phyloP scores from a whole-genome alignment of 2,888 invertebrate genomes.

The Drosophila borealis region DNA sequence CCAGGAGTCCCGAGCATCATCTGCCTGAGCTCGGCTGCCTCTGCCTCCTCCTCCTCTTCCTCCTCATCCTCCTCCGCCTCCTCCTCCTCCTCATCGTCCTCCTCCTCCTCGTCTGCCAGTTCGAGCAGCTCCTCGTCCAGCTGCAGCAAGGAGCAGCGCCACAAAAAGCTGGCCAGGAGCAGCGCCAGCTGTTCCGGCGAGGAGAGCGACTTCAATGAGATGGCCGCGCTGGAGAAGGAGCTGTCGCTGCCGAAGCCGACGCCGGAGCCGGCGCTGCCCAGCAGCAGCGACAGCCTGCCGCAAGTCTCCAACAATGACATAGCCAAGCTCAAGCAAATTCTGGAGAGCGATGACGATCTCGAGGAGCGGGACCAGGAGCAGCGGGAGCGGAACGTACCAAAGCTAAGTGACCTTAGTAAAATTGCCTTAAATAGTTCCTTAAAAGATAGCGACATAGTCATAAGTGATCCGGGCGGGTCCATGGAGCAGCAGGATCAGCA shows the following conservation, averaged over 20 bases:
- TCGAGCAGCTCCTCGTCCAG: constrained; percentile 48
- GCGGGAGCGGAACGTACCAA: constrained; percentile 75
- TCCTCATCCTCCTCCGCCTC: constrained; percentile 21
- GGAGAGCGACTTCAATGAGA: constrained; percentile 76
- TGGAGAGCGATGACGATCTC: constrained; percentile 75
- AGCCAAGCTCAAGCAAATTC: constrained; percentile 79
- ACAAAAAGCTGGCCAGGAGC: background rate
- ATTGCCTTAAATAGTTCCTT: constrained; percentile 85
- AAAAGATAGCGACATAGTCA: constrained; percentile 61
- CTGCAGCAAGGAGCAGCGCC: constrained; percentile 3
- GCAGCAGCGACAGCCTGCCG: background rate
- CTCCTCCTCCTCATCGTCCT: constrained; percentile 38
- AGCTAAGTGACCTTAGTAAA: constrained; percentile 85
- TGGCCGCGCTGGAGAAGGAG: constrained; percentile 80
- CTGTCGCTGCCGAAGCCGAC: constrained; percentile 48
- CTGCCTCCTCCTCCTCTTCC: constrained; percentile 29
- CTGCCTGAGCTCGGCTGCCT: constrained; percentile 11
- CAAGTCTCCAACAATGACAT: constrained; percentile 69
- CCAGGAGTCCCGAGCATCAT: constrained; percentile 1
- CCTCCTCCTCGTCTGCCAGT: constrained; percentile 19
- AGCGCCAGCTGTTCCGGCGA: constrained; percentile 46
- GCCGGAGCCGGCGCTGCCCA: constrained; percentile 53
- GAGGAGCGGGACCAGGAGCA: constrained; percentile 2
- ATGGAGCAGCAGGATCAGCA: background rate
- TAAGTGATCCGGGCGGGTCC: constrained; percentile 41